Evolutionary conservation across 2,797 vertebrate species (phyloP), one percentile per base, ranked within the genome.

Genomic region (Urocyon cinereoargenteus): DNA sequence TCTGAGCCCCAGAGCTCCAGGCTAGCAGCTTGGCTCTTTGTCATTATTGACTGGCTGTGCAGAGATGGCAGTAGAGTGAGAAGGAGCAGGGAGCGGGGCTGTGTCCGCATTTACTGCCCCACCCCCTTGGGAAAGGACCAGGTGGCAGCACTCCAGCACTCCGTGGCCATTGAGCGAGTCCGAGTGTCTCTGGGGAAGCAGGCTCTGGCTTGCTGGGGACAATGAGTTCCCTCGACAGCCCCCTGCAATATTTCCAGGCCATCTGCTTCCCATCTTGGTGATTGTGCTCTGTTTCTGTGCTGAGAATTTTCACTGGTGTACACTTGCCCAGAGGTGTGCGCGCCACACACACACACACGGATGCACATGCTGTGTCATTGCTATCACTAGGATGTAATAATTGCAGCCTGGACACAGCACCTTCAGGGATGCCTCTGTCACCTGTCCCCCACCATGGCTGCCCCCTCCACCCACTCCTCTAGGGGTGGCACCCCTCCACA

Each of bases 241-340:
- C n/a, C 6, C 28, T 14, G 26, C 22, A 26, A 3, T 19, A 4
- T 14, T 21, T n/a, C 45, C 3, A 28, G 51, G 45, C n/a, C 10
- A 1, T 62, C 64, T 62, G 81, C 45, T 16, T 34, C 68, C 31
- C 0, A 0, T 22, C 36, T 85, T 18, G 6, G 31, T 72, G 19
- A 21, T 55, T 59, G 18, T 31, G 64, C 28, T 70, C 36, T 87
- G 34, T 55, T 73, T 79, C 66, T 36, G 59, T 22, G 28, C 31
- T 1, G 15, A 4, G 40, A 57, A 34, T 18, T 18, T n/a, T 77
- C 68, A 26, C 2, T 10, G 68, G 51, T n/a, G 16, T 14, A 21
- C 8, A 24, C 14, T 31, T 12, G 51, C 24, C 26, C n/a, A 45
- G 34, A 53, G 68, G 49, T 49, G 49, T 2, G 45, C 0, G 0